Conservation (phyloP, 2,113 vertebrate species). For the Aythya baeri region DNA sequence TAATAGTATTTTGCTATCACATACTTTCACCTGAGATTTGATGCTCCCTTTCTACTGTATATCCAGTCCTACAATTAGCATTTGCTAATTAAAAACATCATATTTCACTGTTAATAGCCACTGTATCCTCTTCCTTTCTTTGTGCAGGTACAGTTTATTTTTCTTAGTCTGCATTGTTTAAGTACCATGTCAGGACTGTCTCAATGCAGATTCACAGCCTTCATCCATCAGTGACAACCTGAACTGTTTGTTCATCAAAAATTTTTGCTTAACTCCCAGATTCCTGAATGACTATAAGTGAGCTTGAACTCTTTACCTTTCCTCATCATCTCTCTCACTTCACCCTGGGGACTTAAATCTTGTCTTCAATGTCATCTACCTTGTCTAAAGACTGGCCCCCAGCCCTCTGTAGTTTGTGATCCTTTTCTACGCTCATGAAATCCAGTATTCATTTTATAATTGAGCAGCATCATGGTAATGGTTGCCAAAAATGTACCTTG, state of each 20-base stretch:
- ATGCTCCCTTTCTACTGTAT: slow-evolving; percentile 30
- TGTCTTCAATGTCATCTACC: neutral
- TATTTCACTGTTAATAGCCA: slow-evolving; percentile 62
- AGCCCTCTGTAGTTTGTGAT: neutral
- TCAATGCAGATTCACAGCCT: slow-evolving; percentile 41
- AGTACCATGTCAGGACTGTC: slow-evolving; percentile 27
- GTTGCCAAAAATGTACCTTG: neutral
- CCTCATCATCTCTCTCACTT: neutral
- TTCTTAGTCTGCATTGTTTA: slow-evolving; percentile 34
- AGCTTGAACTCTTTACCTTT: slow-evolving; percentile 63
- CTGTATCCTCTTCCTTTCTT: slow-evolving; percentile 37
- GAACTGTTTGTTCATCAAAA: slow-evolving; percentile 57
- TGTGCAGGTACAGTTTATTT: slow-evolving; percentile 47
- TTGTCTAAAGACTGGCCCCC: neutral
- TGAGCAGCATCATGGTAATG: neutral
- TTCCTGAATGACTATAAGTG: slow-evolving; percentile 30
- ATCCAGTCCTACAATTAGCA: slow-evolving; percentile 59
- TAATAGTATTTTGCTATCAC: slow-evolving; percentile 69
- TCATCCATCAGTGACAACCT: slow-evolving; percentile 62
- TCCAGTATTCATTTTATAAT: neutral
- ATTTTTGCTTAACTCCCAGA: slow-evolving; percentile 38
- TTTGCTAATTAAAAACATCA: slow-evolving; percentile 62
- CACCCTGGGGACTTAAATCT: neutral
- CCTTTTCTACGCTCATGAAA: neutral
- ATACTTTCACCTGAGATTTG: slow-evolving; percentile 60